phyloP scores from a whole-genome alignment of 2,113 vertebrate genomes.

The Myanophis thanlyinensis region DNA sequence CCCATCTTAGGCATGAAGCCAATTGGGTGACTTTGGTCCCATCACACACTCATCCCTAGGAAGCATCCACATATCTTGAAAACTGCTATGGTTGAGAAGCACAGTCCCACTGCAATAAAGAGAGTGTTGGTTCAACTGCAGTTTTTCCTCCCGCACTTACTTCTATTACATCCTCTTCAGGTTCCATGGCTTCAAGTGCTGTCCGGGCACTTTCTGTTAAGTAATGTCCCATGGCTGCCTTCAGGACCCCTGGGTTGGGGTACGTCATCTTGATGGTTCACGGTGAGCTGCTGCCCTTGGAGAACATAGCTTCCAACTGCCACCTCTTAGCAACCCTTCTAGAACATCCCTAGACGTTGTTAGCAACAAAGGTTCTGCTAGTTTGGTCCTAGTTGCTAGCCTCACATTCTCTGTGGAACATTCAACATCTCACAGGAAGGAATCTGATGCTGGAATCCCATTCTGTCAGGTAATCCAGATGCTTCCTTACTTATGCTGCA shows the following conservation, averaged over 20 bases:
- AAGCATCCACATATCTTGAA: background rate
- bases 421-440: background rate
- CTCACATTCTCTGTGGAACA: background rate
- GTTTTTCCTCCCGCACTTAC: background rate
- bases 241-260: constrained; percentile 4
- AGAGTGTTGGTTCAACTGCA: background rate
- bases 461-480: background rate
- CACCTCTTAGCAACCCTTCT: background rate
- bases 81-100: background rate
- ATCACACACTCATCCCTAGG: background rate
- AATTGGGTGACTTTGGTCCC: background rate
- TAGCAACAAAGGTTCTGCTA: background rate
- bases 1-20: background rate
- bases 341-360: background rate
- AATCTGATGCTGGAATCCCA: background rate
- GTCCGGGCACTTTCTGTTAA: constrained; percentile 16
- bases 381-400: background rate
- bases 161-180: background rate
- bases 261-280: constrained; percentile 5
- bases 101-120: background rate
- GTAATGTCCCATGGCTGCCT: constrained; percentile 29
- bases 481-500: background rate
- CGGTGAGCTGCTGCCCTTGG: background rate
- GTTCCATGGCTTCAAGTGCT: constrained; percentile 5
- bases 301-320: background rate